phyloP scores from a whole-genome alignment of 2,888 invertebrate species.

The Amphipoea lucens region DNA sequence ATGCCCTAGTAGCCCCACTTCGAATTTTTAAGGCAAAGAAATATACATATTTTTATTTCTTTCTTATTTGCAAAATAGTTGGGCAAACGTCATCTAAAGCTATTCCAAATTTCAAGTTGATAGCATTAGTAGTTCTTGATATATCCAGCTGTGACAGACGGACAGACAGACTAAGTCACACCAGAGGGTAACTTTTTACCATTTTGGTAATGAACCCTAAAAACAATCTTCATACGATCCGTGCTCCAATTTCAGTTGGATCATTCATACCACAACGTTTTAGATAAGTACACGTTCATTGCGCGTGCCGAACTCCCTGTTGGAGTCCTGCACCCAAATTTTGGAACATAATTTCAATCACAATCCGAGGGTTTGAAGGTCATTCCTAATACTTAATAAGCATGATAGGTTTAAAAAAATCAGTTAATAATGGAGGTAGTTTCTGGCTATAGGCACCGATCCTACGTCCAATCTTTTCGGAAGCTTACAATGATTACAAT shows the following conservation, averaged over 20 bases:
- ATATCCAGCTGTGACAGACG: too few species aligned
- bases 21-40: too few species aligned
- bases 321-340: neutral
- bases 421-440: too few species aligned
- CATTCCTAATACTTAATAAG: neutral
- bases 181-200: too few species aligned
- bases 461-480: neutral
- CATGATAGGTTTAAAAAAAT: neutral
- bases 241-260: neutral
- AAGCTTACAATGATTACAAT: neutral
- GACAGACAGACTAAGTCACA: too few species aligned
- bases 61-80: too few species aligned
- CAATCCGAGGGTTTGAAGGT: neutral
- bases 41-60: too few species aligned
- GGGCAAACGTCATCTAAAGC: too few species aligned
- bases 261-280: neutral
- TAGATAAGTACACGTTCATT: neutral
- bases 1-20: too few species aligned
- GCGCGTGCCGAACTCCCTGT: neutral
- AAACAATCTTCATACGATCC: neutral
- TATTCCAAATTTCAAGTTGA: too few species aligned
- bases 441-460: neutral
- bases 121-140: too few species aligned
- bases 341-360: neutral
- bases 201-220: neutral